A percentile compares a stretch with the other conserved stretches of the same genome.
These are phyloP conservation scores for Chaetorhynchus papuensis DNA, from an alignment of 2,113 vertebrate genomes.

Conservation along the genomic window DNA sequence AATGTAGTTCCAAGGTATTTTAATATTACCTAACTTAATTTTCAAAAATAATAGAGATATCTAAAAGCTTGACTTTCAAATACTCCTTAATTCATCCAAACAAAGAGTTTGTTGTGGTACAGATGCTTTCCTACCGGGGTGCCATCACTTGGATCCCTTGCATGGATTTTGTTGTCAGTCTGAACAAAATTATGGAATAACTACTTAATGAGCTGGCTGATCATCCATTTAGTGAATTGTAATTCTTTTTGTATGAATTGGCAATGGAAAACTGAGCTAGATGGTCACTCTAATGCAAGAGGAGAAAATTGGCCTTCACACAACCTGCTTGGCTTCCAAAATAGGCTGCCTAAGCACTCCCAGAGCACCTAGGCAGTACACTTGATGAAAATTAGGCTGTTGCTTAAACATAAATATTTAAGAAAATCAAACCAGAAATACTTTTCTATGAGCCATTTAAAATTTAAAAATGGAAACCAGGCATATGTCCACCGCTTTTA, in stretches of 20 bases:
- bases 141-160: background rate
- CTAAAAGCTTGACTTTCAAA: background rate
- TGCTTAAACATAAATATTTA: background rate
- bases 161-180: background rate
- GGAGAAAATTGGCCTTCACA: slow-evolving; percentile 4
- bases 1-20: background rate
- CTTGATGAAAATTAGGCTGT: background rate
- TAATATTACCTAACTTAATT: background rate
- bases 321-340: slow-evolving; percentile 1
- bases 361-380: background rate
- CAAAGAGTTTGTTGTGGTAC: background rate
- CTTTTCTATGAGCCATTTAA: background rate
- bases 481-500: background rate
- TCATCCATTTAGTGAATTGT: slow-evolving; percentile 6
- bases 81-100: background rate
- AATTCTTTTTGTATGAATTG: slow-evolving; percentile 27
- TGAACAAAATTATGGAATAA: slow-evolving; percentile 29
- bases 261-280: background rate
- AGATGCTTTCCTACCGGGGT: background rate
- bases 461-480: background rate
- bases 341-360: background rate
- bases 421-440: background rate
- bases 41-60: background rate
- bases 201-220: background rate
- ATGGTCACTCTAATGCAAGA: background rate